Base-by-base conservation (phyloP, 2,113 vertebrate genomes). In the Tyto alba region DNA sequence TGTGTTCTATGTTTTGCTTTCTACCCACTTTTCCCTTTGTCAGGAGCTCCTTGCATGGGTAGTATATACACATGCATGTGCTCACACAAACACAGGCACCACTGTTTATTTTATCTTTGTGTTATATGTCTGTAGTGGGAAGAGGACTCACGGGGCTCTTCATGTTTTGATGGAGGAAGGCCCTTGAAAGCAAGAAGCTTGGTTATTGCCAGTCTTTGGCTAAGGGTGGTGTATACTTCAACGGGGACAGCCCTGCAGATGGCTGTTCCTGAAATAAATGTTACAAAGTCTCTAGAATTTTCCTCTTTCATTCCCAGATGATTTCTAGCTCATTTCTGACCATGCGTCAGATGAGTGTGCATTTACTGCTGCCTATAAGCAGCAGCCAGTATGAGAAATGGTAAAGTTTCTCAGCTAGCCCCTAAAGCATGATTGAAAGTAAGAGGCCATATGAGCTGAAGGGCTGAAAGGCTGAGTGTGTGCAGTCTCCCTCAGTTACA, bases 291-390 rank as follows among this genome's bases (percentile, higher is more conserved):
- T 90, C 86, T 60, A 72, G 89, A 89, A 94, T 96, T 78, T 83
- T 81, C 66, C 48, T 66, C 40, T 45, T 94, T 74, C 60, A 15
- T 79, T 89, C 93, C 87, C 87, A 22, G 69, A 64, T 84, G 93
- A 67, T 91, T 93, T 95, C 74, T 59, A 38, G 57, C 48, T 82
- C 48, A 5, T 87, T 93, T 81, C 93, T 97, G 91, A 91, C 91
- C 87, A 18, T 55, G 85, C 21, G 11, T 92, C 73, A 63, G 69
- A 40, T 81, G 66, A 82, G 38, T 26, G 60, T 85, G 94, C 68
- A 4, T 80, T 94, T 87, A 87, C 73, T 95, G 76, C 64, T 90
- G 64, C 80, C 68, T 87, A 3, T 91, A 48, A 94, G 78, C 78
- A 91, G 60, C 79, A 81, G 53, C 63, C 79, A 77, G 34, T 56